Conservation (phyloP, 2,797 vertebrate species). For the Macroramphosus scolopax region DNA sequence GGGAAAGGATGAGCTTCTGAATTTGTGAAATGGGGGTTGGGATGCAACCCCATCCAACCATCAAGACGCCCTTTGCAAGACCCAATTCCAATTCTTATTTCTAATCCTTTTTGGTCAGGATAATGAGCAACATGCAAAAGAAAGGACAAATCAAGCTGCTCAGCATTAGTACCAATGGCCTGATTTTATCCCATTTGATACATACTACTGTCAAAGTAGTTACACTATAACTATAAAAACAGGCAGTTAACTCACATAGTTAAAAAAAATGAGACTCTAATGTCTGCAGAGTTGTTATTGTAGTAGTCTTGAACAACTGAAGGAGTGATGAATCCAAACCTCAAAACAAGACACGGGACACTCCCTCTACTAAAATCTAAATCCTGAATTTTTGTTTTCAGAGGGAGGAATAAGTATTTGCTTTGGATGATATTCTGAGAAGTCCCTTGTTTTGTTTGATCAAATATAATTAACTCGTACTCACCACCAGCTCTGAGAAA, state of each 20-base stretch:
- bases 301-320: background rate
- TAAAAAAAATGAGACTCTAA: background rate
- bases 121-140: constrained; percentile 45
- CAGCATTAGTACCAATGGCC: constrained; percentile 5
- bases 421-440: too few species aligned
- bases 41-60: constrained; percentile 36
- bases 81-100: constrained; percentile 20
- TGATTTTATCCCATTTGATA: too few species aligned
- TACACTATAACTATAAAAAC: too few species aligned
- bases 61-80: constrained; percentile 36
- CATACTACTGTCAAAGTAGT: too few species aligned
- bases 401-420: too few species aligned
- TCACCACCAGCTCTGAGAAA: constrained; percentile 96
- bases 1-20: constrained; percentile 32
- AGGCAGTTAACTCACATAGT: background rate
- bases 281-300: background rate
- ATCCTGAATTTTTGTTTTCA: too few species aligned
- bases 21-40: constrained; percentile 7
- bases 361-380: too few species aligned
- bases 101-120: constrained; percentile 42
- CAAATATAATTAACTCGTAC: constrained; percentile 50
- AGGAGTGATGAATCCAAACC: too few species aligned
- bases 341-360: too few species aligned
- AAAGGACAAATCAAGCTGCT: constrained; percentile 20
- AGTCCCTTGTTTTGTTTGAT: background rate